A percentile compares a stretch with the other conserved stretches of the same genome.
These are phyloP conservation scores for Xanthia icteritia DNA, from an alignment of 2,888 invertebrate species.

Conservation along the genomic window DNA sequence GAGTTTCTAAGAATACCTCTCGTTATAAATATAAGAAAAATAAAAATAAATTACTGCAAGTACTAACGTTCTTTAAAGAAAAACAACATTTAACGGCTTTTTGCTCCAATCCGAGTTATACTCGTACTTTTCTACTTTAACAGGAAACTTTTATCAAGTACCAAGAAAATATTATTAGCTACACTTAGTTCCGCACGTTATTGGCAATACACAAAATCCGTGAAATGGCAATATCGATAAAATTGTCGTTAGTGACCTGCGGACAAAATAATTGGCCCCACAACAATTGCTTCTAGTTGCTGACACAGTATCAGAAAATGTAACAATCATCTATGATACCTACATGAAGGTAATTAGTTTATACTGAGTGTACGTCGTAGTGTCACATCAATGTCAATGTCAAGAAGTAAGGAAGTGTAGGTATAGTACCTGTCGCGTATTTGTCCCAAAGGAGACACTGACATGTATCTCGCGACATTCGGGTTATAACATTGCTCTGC, in stretches of 20 bases:
- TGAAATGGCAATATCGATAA: slow-evolving; percentile 20
- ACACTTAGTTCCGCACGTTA: slow-evolving; percentile 7
- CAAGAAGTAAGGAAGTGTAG: background rate
- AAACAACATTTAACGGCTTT: too few relatives aligned
- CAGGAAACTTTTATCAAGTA: too few relatives aligned
- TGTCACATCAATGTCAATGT: background rate
- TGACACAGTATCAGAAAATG: background rate
- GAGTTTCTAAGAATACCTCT: background rate
- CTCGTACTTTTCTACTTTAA: too few relatives aligned
- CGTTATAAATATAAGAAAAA: background rate
- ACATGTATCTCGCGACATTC: background rate
- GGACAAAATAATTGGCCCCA: slow-evolving; percentile 9
- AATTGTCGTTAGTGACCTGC: background rate
- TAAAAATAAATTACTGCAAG: background rate
- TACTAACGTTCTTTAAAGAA: background rate
- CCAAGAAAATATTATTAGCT: slow-evolving; percentile 8
- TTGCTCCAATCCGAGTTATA: too few relatives aligned
- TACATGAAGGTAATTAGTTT: background rate
- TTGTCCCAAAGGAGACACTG: background rate
- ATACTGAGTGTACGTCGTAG: too few relatives aligned
- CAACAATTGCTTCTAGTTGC: slow-evolving; percentile 15
- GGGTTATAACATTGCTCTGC: background rate
- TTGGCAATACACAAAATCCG: slow-evolving; percentile 13
- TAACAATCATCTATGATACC: background rate
- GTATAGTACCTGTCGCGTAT: background rate